These are phyloP conservation scores for Rhinoderma darwinii DNA, from an alignment of 2,113 vertebrate species.

Conservation along the genomic window DNA sequence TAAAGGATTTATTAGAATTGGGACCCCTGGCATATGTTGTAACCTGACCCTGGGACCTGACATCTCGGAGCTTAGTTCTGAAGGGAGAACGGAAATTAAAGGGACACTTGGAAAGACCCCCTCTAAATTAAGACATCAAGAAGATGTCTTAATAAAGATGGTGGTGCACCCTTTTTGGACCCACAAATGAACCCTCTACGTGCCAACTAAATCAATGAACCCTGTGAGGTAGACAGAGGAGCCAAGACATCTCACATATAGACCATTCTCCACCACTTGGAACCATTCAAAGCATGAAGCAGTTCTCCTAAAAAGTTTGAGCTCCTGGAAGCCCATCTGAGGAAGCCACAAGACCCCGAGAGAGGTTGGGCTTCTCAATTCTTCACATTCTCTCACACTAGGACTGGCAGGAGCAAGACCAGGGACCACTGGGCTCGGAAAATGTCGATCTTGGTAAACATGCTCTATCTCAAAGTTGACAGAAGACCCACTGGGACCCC, in stretches of 20 bases:
- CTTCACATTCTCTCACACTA: not conserved
- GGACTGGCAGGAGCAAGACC: not conserved
- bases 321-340: not conserved
- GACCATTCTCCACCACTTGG: not conserved
- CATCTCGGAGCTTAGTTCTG: not conserved
- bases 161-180: no score
- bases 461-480: no score
- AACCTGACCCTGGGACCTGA: not conserved
- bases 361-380: not conserved
- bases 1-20: slow-evolving; percentile 37
- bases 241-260: not conserved
- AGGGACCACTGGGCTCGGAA: not conserved
- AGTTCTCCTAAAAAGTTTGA: not conserved
- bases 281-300: not conserved
- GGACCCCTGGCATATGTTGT: not conserved
- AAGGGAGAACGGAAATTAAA: not conserved
- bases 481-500: no score
- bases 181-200: not conserved
- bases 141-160: not conserved
- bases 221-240: not conserved
- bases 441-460: no score
- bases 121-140: not conserved
- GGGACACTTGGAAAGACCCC: not conserved
- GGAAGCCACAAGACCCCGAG: not conserved
- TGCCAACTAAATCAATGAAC: not conserved